phyloP scores from a whole-genome alignment of 1,140 invertebrate species.

The Eurosta solidaginis region DNA sequence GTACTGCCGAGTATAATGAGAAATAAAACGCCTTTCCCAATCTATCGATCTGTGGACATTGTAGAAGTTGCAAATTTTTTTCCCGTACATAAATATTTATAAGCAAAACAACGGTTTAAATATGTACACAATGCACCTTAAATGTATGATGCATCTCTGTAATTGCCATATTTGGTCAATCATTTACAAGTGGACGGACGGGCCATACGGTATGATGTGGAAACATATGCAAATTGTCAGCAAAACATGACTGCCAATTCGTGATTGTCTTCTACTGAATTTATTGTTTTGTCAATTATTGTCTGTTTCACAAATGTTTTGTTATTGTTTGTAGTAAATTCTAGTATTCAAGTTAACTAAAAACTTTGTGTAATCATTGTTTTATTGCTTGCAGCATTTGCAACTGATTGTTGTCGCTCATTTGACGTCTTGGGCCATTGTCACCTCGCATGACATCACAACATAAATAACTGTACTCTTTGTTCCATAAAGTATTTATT shows the following conservation, averaged over 20 bases:
- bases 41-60: no score
- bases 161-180: neutral
- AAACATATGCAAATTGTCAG: conserved; percentile 5
- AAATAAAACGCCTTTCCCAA: no score
- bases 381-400: neutral
- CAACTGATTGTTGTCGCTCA: neutral
- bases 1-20: no score
- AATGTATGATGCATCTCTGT: neutral
- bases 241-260: neutral
- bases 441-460: neutral
- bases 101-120: no score
- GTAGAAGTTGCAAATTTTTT: no score
- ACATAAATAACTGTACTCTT: neutral
- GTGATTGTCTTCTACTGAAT: neutral
- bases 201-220: neutral
- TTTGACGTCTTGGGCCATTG: neutral
- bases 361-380: neutral
- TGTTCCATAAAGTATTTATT: neutral
- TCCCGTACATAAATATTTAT: no score
- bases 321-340: neutral
- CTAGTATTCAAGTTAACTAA: neutral
- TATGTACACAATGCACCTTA: no score
- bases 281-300: conserved; percentile 2
- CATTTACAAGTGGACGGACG: neutral
- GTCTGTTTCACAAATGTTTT: neutral